Percentiles rank a stretch among this genome's conserved stretches.
phyloP scores from a whole-genome alignment of 2,888 invertebrate species.

The Octonoba sinensis region DNA sequence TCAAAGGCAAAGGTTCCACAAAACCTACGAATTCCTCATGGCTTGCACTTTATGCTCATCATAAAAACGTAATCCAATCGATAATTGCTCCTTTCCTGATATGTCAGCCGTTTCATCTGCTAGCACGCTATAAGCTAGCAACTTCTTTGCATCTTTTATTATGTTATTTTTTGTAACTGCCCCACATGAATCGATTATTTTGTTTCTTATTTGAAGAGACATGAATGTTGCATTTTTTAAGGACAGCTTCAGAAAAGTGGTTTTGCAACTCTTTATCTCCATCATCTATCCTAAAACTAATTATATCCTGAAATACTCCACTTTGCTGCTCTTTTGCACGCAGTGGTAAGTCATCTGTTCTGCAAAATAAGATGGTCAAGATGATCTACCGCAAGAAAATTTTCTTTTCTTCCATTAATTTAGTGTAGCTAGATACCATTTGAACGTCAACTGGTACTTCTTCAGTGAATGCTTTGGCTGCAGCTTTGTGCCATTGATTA shows the following conservation, averaged over 20 bases:
- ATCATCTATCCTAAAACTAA: background rate
- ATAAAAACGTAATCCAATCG: background rate
- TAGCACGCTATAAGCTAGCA: background rate
- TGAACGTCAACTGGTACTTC: too few relatives aligned
- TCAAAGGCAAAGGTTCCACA: background rate
- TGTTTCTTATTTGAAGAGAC: background rate
- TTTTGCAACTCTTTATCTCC: background rate
- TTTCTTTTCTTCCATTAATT: too few relatives aligned
- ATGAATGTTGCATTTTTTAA: background rate
- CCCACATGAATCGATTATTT: background rate
- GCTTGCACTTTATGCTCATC: background rate
- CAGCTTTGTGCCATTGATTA: too few relatives aligned
- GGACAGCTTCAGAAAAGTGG: background rate
- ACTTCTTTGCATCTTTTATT: background rate
- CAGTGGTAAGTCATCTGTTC: background rate
- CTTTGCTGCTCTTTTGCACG: background rate
- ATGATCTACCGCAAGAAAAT: too few relatives aligned
- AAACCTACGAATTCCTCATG: background rate
- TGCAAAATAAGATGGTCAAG: too few relatives aligned
- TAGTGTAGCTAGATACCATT: too few relatives aligned
- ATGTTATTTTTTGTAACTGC: background rate
- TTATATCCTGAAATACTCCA: background rate
- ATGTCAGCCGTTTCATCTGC: too few relatives aligned
- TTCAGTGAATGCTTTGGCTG: too few relatives aligned
- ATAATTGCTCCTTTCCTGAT: background rate